Evolutionary conservation across 2,113 vertebrate genomes (phyloP), one percentile per base, ranked within the genome.

Genomic region (Apistogramma diplotaenia): DNA sequence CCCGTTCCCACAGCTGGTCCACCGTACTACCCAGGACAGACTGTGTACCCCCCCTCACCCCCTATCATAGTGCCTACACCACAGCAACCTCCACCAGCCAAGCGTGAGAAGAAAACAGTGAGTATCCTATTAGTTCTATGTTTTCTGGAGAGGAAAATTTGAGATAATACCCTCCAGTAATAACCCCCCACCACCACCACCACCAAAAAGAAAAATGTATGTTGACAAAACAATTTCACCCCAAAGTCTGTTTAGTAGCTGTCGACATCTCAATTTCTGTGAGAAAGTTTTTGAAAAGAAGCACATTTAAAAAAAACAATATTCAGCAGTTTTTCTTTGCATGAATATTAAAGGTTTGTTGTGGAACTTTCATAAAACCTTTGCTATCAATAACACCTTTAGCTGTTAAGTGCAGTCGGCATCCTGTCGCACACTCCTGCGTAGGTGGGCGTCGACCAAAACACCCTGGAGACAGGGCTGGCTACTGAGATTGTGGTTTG

Each of bases 51-150:
- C 59, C 96, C 97, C 88, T 98, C 98, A 70, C 95, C 98, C 60
- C 97, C 97, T 84, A 98, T 99, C 95, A 97, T 99, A 95, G 97
- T 99, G 97, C 97, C 98, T 96, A 97, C 97, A 23, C 97, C 97
- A 94, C 98, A 97, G 90, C 97, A 96, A 51, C 97, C 97, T 93
- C 96, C 94, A 87, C 94, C 95, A 87, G 92, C 96, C 87, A 99
- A 99, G 93, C 97, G 98, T 71, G 98, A 99, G 94, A 99, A 99
- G 87, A 99, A 99, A 90, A 96, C 97, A 93, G 98, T 99, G 93
- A 97, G 96, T 93, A 73, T 83, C 49, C 85, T 51, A 80, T 84
- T 31, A 83, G 76, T 90, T 77, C 12, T 55, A 33, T 60, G 5
- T 76, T 46, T 37, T 31, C 10, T 3, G 4, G 4, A 18, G 43